These are phyloP conservation scores for Carlito syrichta DNA, from an alignment of 2,113 vertebrate genomes.

Conservation along the genomic window DNA sequence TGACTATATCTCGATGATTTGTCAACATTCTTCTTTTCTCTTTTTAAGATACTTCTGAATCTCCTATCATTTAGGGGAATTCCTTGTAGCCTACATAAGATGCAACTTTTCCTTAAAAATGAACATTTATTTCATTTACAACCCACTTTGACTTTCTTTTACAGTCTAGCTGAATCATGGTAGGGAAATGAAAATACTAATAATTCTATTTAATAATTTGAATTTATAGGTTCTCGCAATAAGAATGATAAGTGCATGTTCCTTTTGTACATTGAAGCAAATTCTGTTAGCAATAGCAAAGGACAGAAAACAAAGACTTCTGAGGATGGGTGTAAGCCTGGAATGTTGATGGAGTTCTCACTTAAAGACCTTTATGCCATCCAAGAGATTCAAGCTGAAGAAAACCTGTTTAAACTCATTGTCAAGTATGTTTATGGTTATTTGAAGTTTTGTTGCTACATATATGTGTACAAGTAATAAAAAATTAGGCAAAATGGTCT, in stretches of 20 bases:
- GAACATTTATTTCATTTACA: constrained; percentile 34
- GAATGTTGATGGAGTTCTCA: constrained; percentile 91
- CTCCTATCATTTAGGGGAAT: constrained; percentile 1
- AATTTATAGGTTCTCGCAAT: constrained; percentile 87
- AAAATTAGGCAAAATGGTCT: neutral
- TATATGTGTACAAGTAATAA: neutral
- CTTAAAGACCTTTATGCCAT: constrained; percentile 97
- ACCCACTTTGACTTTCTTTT: constrained; percentile 9
- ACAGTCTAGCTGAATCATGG: neutral
- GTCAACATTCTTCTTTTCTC: neutral
- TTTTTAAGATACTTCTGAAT: neutral
- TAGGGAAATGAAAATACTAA: neutral
- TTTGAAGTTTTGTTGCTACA: neutral
- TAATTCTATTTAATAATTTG: constrained; percentile 40
- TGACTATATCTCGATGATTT: neutral
- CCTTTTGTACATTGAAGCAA: constrained; percentile 95
- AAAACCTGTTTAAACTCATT: constrained; percentile 89
- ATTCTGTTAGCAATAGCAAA: constrained; percentile 96
- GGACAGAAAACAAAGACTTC: constrained; percentile 87
- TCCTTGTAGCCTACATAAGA: neutral
- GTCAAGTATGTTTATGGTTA: constrained; percentile 85
- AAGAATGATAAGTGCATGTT: constrained; percentile 99
- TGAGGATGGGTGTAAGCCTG: constrained; percentile 80
- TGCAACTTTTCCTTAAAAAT: neutral
- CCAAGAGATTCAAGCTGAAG: constrained; percentile 97